A percentile compares a stretch with the other conserved stretches of the same genome.
These are phyloP conservation scores for Saccopteryx bilineata DNA, from an alignment of 2,113 vertebrate genomes.

Conservation along the genomic window DNA sequence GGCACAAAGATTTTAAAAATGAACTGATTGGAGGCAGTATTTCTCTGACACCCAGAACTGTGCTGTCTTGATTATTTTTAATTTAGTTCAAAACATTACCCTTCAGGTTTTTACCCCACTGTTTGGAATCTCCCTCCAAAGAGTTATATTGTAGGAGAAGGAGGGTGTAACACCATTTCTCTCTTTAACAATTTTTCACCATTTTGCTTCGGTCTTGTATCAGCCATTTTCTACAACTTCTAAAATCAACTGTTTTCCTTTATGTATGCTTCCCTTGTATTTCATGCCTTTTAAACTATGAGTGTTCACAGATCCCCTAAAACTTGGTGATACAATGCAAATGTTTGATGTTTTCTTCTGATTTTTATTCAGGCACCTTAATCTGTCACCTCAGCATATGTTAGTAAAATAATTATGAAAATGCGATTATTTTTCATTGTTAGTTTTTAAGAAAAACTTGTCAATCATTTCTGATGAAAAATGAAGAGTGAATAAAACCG, in stretches of 20 bases:
- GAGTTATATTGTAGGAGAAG: not conserved
- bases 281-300: not conserved
- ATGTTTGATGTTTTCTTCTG: not conserved
- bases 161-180: not conserved
- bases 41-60: not conserved
- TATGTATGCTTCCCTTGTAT: not conserved
- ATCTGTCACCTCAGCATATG: not conserved
- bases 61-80: not conserved
- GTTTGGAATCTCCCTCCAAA: not conserved
- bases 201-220: not conserved
- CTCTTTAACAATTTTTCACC: not conserved
- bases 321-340: not conserved
- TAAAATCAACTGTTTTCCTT: not conserved
- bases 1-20: not conserved
- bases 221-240: not conserved
- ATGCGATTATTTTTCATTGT: not conserved
- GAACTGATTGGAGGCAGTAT: not conserved
- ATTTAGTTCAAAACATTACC: not conserved
- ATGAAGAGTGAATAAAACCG: not conserved
- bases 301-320: not conserved
- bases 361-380: not conserved
- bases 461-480: not conserved
- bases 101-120: no score
- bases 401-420: not conserved
- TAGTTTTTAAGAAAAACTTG: constrained; percentile 34